These are phyloP conservation scores for Laupala kohalensis DNA, from an alignment of 1,140 invertebrate species.

Conservation along the genomic window DNA sequence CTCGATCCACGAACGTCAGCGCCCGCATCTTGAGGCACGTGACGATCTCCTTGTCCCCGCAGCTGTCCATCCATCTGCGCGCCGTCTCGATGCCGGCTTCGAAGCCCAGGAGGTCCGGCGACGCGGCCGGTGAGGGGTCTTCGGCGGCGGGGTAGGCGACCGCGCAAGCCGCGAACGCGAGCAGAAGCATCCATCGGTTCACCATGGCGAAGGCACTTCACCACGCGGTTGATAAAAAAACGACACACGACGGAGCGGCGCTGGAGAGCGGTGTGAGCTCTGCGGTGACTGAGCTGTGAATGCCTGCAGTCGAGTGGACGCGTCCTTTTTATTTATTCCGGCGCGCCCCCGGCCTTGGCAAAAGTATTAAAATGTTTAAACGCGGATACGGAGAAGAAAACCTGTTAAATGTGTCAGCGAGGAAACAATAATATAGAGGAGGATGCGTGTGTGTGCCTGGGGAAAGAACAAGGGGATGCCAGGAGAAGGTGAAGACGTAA, in stretches of 20 bases:
- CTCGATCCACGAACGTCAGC: conserved; percentile 45
- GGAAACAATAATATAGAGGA: neutral
- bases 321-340: neutral
- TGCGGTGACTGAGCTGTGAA: neutral
- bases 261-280: neutral
- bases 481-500: neutral
- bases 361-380: conserved; percentile 2
- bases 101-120: conserved; percentile 16
- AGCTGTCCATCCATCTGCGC: conserved; percentile 49
- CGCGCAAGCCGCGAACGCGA: neutral
- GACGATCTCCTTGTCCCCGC: conserved; percentile 50
- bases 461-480: neutral
- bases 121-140: neutral
- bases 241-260: neutral
- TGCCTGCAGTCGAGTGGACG: neutral
- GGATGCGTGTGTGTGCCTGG: neutral
- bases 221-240: neutral
- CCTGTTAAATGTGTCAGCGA: neutral
- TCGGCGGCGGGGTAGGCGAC: neutral
- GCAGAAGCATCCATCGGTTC: neutral
- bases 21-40: conserved; percentile 57
- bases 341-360: neutral
- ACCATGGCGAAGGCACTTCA: neutral
- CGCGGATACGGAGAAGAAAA: neutral
- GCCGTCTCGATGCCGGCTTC: conserved; percentile 37